A percentile compares a stretch with the other conserved stretches of the same genome.
Evolutionary conservation across 2,797 vertebrate genomes (phyloP).

Genomic region (Hypotaenidia philippensis): DNA sequence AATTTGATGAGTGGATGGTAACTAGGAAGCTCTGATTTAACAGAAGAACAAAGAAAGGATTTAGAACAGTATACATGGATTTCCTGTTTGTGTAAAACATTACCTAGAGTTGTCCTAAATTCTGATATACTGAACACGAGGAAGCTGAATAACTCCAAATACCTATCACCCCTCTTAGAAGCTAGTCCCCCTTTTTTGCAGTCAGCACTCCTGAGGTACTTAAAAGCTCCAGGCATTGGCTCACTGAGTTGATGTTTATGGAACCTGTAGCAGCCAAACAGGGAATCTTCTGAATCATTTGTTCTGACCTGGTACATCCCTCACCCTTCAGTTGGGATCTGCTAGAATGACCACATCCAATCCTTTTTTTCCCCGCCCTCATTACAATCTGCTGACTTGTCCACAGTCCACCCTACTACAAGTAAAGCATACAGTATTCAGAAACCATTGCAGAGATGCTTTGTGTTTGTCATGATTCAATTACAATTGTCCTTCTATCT

Average conservation of each 20-base stretch:
- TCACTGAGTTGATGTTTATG: not conserved
- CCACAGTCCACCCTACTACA: not conserved
- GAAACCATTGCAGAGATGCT: not conserved
- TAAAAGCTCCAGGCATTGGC: not conserved
- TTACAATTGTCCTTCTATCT: not conserved
- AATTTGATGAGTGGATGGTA: not conserved
- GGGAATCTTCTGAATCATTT: not conserved
- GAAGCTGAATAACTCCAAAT: not conserved
- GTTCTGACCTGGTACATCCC: not conserved
- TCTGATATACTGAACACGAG: not conserved
- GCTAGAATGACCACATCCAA: not conserved
- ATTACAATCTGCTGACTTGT: not conserved
- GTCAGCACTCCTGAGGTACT: not conserved
- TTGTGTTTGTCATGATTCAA: not conserved
- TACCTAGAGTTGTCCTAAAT: not conserved
- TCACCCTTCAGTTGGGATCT: not conserved
- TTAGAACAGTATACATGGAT: not conserved
- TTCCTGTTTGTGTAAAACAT: not conserved
- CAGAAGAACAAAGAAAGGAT: not conserved
- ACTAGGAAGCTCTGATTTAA: not conserved
- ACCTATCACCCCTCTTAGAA: not conserved
- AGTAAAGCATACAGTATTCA: not conserved
- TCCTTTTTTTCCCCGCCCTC: not conserved
- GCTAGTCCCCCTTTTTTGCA: not conserved
- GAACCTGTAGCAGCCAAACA: not conserved